phyloP scores from a whole-genome alignment of 1,140 invertebrate genomes.

The Melitaea cinxia region DNA sequence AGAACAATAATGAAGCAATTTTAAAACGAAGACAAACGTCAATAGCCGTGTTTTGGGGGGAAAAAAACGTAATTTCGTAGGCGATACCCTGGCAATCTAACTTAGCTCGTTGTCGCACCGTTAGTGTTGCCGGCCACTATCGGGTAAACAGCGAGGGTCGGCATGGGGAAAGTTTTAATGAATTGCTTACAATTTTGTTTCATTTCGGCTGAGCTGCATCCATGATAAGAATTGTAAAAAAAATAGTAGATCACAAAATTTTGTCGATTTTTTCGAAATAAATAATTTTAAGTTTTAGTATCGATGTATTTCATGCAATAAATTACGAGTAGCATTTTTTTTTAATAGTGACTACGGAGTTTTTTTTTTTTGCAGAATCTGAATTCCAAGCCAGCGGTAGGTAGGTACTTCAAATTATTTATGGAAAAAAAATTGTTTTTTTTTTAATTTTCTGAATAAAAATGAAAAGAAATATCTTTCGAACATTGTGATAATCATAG shows the following conservation, averaged over 20 bases:
- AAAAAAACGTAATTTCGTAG: constrained; percentile 15
- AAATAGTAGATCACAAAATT: not conserved
- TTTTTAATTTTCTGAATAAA: no score
- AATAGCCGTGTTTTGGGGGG: not conserved
- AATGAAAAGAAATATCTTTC: no score
- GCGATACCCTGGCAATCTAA: constrained; percentile 59
- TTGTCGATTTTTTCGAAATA: no score
- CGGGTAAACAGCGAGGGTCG: constrained; percentile 47
- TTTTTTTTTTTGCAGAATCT: no score
- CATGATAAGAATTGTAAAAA: constrained; percentile 13
- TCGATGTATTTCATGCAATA: no score
- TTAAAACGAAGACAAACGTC: not conserved
- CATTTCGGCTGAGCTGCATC: constrained; percentile 35
- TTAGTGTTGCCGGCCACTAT: constrained; percentile 52
- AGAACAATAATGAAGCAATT: not conserved
- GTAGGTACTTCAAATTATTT: no score
- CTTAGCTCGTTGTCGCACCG: constrained; percentile 61
- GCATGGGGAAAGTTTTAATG: constrained; percentile 64
- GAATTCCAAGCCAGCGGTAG: no score
- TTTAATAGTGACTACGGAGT: no score
- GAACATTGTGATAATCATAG: no score
- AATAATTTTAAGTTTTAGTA: no score
- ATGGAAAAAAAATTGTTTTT: no score
- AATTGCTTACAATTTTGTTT: constrained; percentile 57
- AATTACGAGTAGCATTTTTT: no score